Percentiles rank a stretch among this genome's conserved stretches.
phyloP scores from a whole-genome alignment of 2,797 vertebrate species.

The Margarornis squamiger region DNA sequence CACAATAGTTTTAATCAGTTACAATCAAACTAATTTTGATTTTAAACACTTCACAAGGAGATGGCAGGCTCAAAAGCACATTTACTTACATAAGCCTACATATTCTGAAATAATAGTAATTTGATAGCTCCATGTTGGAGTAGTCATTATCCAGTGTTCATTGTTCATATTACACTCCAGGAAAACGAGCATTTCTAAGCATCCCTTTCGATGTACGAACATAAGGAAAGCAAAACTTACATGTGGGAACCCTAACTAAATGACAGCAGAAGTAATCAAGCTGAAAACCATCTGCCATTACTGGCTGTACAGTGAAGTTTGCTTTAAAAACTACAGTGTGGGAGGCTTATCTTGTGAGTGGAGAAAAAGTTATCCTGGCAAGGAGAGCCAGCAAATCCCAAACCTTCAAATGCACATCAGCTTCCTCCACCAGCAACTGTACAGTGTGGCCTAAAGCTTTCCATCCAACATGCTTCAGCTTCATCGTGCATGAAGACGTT shows the following conservation, averaged over 20 bases:
- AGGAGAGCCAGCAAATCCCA: not conserved
- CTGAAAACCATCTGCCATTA: conserved; percentile 45
- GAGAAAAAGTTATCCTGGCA: not conserved
- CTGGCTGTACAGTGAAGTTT: not conserved
- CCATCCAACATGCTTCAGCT: not conserved
- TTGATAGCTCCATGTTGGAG: not conserved
- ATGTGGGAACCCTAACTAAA: conserved; percentile 12
- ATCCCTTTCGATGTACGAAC: not conserved
- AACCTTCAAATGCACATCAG: not conserved
- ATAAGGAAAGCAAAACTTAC: conserved; percentile 23
- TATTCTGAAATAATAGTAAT: not conserved
- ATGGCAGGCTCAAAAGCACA: not conserved
- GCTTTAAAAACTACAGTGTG: not conserved
- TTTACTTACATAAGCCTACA: not conserved
- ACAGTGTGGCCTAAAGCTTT: not conserved
- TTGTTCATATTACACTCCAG: not conserved
- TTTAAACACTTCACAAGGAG: not conserved
- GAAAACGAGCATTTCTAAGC: not conserved
- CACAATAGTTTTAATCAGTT: not conserved
- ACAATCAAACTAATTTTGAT: not conserved
- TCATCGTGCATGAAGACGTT: accelerated
- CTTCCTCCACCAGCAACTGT: not conserved
- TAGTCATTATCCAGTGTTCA: not conserved
- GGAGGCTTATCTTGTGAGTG: not conserved
- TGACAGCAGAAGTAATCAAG: conserved; percentile 24